Conservation (phyloP, 2,113 vertebrate species). For the Trematomus loennbergii region DNA sequence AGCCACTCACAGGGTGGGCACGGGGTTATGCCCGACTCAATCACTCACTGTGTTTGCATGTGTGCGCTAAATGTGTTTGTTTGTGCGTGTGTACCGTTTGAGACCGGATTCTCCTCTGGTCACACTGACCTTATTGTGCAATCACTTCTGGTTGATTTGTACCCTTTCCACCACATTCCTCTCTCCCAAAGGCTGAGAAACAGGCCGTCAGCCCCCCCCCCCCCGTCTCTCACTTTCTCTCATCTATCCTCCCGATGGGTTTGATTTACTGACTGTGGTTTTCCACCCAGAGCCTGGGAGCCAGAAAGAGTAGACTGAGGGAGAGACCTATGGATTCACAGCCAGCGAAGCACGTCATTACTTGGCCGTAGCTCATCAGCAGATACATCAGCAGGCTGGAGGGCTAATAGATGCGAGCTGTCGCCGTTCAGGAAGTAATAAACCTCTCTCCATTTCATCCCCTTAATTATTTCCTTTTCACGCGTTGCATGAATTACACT, state of each 20-base stretch:
- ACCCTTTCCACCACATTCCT: slow-evolving; percentile 78
- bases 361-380: slow-evolving; percentile 75
- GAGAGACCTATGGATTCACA: slow-evolving; percentile 75
- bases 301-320: slow-evolving; percentile 63
- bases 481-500: slow-evolving; percentile 39
- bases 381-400: slow-evolving; percentile 71
- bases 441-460: slow-evolving; percentile 63
- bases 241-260: slow-evolving; percentile 63
- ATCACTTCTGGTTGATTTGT: slow-evolving; percentile 78
- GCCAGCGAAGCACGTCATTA: slow-evolving; percentile 74
- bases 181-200: slow-evolving; percentile 60
- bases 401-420: slow-evolving; percentile 72
- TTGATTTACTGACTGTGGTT: slow-evolving; percentile 81
- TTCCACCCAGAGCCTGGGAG: slow-evolving; percentile 72
- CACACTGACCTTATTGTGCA: slow-evolving; percentile 81
- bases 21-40: slow-evolving; percentile 73
- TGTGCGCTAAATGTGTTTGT: slow-evolving; percentile 71
- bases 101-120: slow-evolving; percentile 72
- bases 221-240: slow-evolving; percentile 36
- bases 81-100: slow-evolving; percentile 49
- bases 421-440: slow-evolving; percentile 71
- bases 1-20: slow-evolving; percentile 80
- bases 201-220: slow-evolving; percentile 41
- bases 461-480: slow-evolving; percentile 67
- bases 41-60: slow-evolving; percentile 72